These are phyloP conservation scores for Ornithoptera priamus DNA, from an alignment of 2,888 invertebrate species.

Conservation along the genomic window DNA sequence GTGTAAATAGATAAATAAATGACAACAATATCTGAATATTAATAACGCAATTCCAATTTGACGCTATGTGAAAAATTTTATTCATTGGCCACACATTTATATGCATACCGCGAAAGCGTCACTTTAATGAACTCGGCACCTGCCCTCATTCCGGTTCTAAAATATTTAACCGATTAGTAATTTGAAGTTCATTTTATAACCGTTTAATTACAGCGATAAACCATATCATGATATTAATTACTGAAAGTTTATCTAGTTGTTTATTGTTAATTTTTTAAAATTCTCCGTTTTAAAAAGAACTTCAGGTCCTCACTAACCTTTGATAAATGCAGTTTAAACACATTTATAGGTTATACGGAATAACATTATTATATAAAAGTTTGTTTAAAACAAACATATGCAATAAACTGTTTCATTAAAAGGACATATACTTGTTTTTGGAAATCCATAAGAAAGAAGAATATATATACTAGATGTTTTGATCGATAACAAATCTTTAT, in stretches of 20 bases:
- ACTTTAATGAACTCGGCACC: conserved; percentile 18
- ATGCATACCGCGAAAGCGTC: conserved; percentile 66
- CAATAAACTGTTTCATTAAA: too few relatives aligned
- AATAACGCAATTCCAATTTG: conserved; percentile 43
- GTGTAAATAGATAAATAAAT: neutral
- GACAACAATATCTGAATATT: neutral
- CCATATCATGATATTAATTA: neutral
- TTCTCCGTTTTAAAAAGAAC: too few relatives aligned
- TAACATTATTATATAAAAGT: too few relatives aligned
- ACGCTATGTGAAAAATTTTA: conserved; percentile 67
- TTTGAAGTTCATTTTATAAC: neutral
- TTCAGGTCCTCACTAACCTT: too few relatives aligned
- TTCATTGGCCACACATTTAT: conserved; percentile 63
- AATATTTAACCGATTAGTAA: conserved; percentile 1
- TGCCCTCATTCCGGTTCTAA: conserved; percentile 11
- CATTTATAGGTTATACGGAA: too few relatives aligned
- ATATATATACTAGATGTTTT: too few relatives aligned
- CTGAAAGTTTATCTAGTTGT: neutral
- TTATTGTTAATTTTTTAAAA: too few relatives aligned
- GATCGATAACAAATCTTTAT: too few relatives aligned
- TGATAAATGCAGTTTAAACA: too few relatives aligned
- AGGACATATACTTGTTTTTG: too few relatives aligned
- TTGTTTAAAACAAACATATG: too few relatives aligned
- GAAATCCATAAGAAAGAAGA: too few relatives aligned
- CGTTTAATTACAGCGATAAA: neutral